These are phyloP conservation scores for Falcaria lacertinaria DNA, from an alignment of 2,888 invertebrate species.

Conservation along the genomic window DNA sequence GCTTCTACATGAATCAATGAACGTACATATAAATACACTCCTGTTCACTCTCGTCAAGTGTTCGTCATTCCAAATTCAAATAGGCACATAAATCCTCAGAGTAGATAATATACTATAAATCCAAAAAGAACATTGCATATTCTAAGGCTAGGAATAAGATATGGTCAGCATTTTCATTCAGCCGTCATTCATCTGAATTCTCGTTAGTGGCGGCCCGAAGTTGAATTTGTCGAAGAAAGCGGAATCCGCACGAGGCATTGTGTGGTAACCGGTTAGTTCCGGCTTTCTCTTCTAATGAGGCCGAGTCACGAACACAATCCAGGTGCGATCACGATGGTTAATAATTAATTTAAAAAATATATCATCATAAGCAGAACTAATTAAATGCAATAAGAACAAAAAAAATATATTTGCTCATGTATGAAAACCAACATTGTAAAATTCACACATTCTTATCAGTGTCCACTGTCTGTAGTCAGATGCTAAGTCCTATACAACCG, in stretches of 20 bases:
- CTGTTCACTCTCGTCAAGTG: no score
- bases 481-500: no score
- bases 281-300: slow-evolving; percentile 62
- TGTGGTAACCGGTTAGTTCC: slow-evolving; percentile 53
- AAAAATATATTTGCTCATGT: no score
- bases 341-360: no score
- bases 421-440: no score
- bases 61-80: not conserved
- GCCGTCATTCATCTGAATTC: slow-evolving; percentile 33
- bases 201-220: slow-evolving; percentile 47
- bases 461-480: no score
- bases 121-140: slow-evolving; percentile 12
- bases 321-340: slow-evolving; percentile 13
- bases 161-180: slow-evolving; percentile 18
- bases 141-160: slow-evolving; percentile 18
- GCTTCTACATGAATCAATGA: no score
- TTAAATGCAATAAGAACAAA: no score
- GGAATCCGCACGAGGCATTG: slow-evolving; percentile 53
- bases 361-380: no score
- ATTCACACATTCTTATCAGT: no score
- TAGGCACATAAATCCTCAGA: not conserved
- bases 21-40: no score
- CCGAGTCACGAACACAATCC: slow-evolving; percentile 45
- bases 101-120: no score
- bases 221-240: slow-evolving; percentile 41